Evolutionary conservation across 2,888 invertebrate genomes (phyloP).

Genomic region (Carterocephalus palaemon): DNA sequence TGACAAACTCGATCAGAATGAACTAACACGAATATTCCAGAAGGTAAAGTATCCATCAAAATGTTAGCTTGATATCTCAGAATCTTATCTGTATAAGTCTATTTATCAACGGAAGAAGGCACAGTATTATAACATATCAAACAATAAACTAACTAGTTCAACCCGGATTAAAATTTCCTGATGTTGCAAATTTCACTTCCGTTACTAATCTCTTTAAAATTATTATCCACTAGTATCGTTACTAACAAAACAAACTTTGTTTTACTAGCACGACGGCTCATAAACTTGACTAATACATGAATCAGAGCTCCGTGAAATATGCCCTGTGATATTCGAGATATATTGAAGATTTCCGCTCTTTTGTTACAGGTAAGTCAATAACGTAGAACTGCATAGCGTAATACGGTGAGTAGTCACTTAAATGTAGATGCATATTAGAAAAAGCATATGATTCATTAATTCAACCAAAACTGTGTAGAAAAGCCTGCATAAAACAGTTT

Average conservation of each 20-base stretch:
- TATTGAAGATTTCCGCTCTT: conserved; percentile 46
- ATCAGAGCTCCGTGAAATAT: conserved; percentile 33
- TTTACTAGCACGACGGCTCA: conserved; percentile 37
- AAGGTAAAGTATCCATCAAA: too few species aligned
- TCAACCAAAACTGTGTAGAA: too few species aligned
- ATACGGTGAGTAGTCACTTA: conserved; percentile 37
- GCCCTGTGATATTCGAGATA: conserved; percentile 39
- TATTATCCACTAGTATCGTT: conserved; percentile 31
- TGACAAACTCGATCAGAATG: too few species aligned
- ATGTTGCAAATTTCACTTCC: conserved; percentile 23
- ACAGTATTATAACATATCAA: not conserved
- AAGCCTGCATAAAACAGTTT: too few species aligned
- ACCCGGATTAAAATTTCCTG: not conserved
- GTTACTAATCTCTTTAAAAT: conserved; percentile 28
- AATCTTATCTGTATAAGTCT: too few species aligned
- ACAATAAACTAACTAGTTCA: not conserved
- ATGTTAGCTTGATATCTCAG: too few species aligned
- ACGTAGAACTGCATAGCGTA: conserved; percentile 30
- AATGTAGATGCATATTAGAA: not conserved
- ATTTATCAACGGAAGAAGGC: conserved; percentile 3
- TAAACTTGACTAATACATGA: conserved; percentile 46
- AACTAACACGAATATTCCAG: too few species aligned
- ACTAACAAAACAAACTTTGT: conserved; percentile 41
- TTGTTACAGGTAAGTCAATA: conserved; percentile 38
- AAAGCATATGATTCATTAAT: conserved; percentile 1